These are phyloP conservation scores for Anolis sagrei DNA, from an alignment of 2,113 vertebrate genomes.

Conservation along the genomic window DNA sequence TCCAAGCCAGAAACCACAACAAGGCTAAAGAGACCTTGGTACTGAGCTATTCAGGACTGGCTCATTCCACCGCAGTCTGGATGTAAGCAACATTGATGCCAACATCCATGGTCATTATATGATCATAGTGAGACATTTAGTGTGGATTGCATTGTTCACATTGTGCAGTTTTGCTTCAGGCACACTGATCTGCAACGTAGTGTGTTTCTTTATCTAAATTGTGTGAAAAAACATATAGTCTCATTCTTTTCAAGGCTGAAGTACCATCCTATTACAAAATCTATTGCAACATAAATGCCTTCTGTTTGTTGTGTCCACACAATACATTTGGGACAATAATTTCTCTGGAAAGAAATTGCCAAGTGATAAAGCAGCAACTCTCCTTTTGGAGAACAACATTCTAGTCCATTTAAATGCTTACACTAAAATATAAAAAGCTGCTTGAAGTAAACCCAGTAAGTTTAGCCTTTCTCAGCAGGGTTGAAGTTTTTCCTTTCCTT, in stretches of 20 bases:
- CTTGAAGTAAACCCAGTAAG: background rate
- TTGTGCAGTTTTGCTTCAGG: background rate
- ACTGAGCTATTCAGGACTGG: too few species aligned
- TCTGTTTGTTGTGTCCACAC: background rate
- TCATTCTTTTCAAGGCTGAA: background rate
- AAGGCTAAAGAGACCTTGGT: too few species aligned
- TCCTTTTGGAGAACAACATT: background rate
- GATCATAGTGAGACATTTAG: background rate
- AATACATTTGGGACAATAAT: background rate
- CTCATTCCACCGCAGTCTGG: too few species aligned
- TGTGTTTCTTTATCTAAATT: background rate
- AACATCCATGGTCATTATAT: background rate
- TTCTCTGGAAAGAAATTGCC: background rate
- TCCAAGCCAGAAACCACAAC: too few species aligned
- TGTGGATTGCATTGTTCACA: background rate
- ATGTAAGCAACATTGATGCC: too few species aligned
- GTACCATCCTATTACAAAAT: background rate
- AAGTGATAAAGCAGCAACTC: background rate
- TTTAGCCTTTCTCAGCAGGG: background rate
- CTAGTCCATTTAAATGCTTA: background rate
- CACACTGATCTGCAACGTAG: background rate
- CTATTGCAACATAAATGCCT: background rate
- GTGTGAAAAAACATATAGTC: background rate
- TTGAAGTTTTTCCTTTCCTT: background rate
- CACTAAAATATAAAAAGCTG: background rate